Base-by-base conservation (phyloP, 2,797 vertebrate species). In the Sebastes wilsoni region DNA sequence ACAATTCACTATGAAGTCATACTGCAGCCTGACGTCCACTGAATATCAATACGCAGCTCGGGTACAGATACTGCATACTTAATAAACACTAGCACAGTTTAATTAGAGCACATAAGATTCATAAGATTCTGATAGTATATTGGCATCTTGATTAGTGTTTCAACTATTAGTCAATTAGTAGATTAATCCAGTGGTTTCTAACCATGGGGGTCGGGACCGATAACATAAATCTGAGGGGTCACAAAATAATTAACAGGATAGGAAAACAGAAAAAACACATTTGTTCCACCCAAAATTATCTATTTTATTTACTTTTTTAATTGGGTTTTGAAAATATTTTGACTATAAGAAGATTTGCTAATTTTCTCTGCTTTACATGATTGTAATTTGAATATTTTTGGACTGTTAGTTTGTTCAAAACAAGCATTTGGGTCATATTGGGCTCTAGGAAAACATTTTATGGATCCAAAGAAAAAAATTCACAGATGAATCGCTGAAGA, bases 21-120 rank as follows among this genome's bases (percentile, higher is more conserved):
- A 5, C 25, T 7, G 62, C 66, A 64, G 76, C 52, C 62, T 3
- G 58, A 73, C 60, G 3, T 16, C n/a, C 62, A 5, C 62, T 69
- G 82, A 75, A 85, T 74, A 49, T 61, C 75, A 86, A 88, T 27
- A 12, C 56, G 59, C n/a, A 3, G 9, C 5, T 49, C 22, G 73
- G 22, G 56, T 34, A 14, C 25, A 76, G 20, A 62, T 8, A 20
- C n/a, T n/a, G 18, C 2, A n/a, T 5, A 30, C 20, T 20, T 16
- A 6, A 67, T 14, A 62, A 60, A 66, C 23, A 42, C 30, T 27
- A 34, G 28, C 11, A n/a, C n/a, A n/a, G 14, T 42, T 20, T 12
- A n/a, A 30, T 14, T 22, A 18, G 9, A 75, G 9, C 34, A 12
- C 8, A 52, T 20, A 6, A 1, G 32, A 52, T 36, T 49, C 12